phyloP scores from a whole-genome alignment of 2,797 vertebrate genomes.

The Meda fulgida region DNA sequence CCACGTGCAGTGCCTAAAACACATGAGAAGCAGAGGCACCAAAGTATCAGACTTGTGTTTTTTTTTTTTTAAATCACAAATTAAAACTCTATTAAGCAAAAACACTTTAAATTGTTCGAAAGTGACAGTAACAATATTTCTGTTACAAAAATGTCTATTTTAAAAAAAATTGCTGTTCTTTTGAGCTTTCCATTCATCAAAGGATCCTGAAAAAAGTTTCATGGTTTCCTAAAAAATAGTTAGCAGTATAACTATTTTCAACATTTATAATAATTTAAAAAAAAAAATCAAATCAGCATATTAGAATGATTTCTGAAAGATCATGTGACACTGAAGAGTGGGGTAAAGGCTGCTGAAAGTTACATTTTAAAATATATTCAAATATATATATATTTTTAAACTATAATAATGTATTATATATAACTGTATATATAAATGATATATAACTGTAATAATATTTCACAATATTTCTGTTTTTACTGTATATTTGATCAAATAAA shows the following conservation, averaged over 20 bases:
- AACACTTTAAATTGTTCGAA: neutral
- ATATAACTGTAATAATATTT: neutral
- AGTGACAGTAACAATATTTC: neutral
- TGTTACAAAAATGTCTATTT: neutral
- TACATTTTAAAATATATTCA: neutral
- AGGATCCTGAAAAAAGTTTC: neutral
- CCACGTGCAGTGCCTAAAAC: slow-evolving; percentile 84
- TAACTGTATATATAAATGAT: neutral
- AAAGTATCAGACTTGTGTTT: neutral
- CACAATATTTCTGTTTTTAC: neutral
- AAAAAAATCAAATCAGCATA: neutral
- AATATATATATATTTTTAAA: too few relatives aligned
- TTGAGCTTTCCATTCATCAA: neutral
- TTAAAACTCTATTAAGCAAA: neutral
- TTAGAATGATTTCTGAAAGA: neutral
- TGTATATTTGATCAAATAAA: neutral
- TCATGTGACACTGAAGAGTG: neutral
- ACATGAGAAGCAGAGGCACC: neutral
- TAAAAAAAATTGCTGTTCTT: neutral
- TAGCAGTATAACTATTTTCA: neutral
- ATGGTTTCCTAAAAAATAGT: slow-evolving; percentile 2
- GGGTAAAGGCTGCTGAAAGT: neutral
- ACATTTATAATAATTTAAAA: too few relatives aligned
- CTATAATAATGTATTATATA: neutral
- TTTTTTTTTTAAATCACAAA: neutral